phyloP scores from a whole-genome alignment of 2,797 vertebrate genomes.

The Podarcis siculus region DNA sequence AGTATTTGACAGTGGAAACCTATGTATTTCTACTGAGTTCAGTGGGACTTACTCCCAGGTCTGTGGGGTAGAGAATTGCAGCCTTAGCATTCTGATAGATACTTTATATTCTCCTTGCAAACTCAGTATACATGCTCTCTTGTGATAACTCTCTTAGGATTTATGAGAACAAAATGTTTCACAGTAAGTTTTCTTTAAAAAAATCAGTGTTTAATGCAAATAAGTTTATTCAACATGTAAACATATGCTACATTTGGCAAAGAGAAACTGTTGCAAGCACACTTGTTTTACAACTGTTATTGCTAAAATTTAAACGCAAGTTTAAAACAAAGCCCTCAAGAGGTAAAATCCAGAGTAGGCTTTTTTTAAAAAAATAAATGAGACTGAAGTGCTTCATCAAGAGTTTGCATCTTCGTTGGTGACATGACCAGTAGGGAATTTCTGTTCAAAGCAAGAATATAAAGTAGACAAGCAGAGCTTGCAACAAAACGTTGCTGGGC shows the following conservation, averaged over 20 bases:
- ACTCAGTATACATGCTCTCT: neutral
- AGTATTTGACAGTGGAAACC: neutral
- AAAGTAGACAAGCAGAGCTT: too few species aligned
- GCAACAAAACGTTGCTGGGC: too few species aligned
- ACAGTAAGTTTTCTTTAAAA: neutral
- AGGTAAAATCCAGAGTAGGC: slow-evolving; percentile 34
- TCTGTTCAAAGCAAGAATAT: too few species aligned
- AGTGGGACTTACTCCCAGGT: neutral
- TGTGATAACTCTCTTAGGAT: neutral
- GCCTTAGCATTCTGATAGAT: neutral
- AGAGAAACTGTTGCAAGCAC: slow-evolving; percentile 67
- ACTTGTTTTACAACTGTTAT: slow-evolving; percentile 58
- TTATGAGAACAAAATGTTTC: slow-evolving; percentile 28
- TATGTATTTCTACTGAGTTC: neutral
- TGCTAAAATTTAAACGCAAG: slow-evolving; percentile 55
- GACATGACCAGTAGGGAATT: too few species aligned
- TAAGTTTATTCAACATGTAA: slow-evolving; percentile 53
- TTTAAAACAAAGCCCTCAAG: slow-evolving; percentile 53
- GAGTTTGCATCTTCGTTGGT: too few species aligned
- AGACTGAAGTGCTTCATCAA: slow-evolving; percentile 31
- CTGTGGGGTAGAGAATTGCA: neutral
- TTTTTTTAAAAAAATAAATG: slow-evolving; percentile 51
- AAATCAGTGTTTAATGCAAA: neutral
- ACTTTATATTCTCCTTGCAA: slow-evolving; percentile 5
- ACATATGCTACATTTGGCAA: slow-evolving; percentile 69